Evolutionary conservation across 1,140 invertebrate genomes (phyloP), one percentile per base, ranked within the genome.

Genomic region (Cephus cinctus): DNA sequence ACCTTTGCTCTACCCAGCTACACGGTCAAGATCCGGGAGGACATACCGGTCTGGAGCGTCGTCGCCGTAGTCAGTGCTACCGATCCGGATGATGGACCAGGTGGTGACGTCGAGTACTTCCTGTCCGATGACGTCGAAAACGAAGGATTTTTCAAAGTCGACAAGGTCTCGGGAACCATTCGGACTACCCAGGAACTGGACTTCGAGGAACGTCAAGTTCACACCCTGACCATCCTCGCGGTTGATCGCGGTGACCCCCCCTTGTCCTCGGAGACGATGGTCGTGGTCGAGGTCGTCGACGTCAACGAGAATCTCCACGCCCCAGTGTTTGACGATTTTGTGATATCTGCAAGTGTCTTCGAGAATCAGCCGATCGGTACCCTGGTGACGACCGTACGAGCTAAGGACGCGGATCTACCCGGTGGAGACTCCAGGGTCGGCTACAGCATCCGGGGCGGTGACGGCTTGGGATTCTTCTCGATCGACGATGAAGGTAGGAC

Each of bases 401-500:
- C 92, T 0, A 80, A 78, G 3, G 92, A 97, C 65, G 78, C 81
- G 3, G 94, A 96, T 73, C 80, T 84, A 5, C 81, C 83, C 3
- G 86, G 87, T 20, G 81, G 86, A 4, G 89, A 93, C 66, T 87
- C 86, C 5, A 83, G 85, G 45, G 81, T 98, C 27, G 82, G 83
- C 8, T 98, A 98, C 78, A 89, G 86, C 46, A 90, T 98, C 40
- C 79, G 87, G 5, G 90, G 86, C 38, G 96, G 96, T 5, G 86
- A 90, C 61, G 96, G 96, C 15, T 79, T 98, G 36, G 92, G 94
- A 14, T 83, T 88, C 42, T 98, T 98, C 79, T 82, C 85, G 50
- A 91, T 98, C 43, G 94, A 97, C 64, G 83, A 88, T 63, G 81
- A 90, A 82, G 94, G 94, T 94, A 75, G 81, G 80, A n/a, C n/a